phyloP scores from a whole-genome alignment of 2,797 vertebrate species.

The Sylvilagus floridanus region DNA sequence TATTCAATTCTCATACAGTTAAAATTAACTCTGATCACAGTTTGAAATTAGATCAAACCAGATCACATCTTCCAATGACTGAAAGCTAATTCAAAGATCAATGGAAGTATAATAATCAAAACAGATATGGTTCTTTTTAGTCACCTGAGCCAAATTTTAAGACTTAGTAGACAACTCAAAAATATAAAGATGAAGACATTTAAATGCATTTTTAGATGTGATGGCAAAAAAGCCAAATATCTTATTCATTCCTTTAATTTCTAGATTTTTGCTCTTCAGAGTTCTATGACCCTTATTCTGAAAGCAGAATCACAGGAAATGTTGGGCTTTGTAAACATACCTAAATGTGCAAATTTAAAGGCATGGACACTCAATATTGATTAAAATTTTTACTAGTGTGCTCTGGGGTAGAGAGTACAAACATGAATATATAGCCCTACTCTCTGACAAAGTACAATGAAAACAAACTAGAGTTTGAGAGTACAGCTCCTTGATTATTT shows the following conservation, averaged over 20 bases:
- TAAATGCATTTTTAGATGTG: background rate
- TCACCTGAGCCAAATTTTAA: background rate
- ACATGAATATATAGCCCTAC: background rate
- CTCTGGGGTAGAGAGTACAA: background rate
- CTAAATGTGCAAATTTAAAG: background rate
- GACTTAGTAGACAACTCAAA: background rate
- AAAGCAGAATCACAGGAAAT: background rate
- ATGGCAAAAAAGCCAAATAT: background rate
- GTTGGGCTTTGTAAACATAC: background rate
- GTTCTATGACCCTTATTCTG: background rate
- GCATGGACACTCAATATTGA: background rate
- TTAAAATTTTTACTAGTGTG: background rate
- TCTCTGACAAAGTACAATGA: background rate
- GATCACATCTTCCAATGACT: background rate
- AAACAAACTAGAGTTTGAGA: background rate
- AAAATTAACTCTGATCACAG: background rate
- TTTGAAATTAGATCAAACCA: background rate
- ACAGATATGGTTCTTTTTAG: background rate
- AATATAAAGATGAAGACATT: background rate
- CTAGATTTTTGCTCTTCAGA: background rate
- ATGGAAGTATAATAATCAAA: background rate
- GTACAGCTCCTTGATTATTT: background rate
- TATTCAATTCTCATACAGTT: background rate
- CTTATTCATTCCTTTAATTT: background rate
- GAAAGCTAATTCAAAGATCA: background rate